Evolutionary conservation across 1,140 invertebrate species (phyloP), one percentile per base, ranked within the genome.

Genomic region (Leptestheria dahalacensis): DNA sequence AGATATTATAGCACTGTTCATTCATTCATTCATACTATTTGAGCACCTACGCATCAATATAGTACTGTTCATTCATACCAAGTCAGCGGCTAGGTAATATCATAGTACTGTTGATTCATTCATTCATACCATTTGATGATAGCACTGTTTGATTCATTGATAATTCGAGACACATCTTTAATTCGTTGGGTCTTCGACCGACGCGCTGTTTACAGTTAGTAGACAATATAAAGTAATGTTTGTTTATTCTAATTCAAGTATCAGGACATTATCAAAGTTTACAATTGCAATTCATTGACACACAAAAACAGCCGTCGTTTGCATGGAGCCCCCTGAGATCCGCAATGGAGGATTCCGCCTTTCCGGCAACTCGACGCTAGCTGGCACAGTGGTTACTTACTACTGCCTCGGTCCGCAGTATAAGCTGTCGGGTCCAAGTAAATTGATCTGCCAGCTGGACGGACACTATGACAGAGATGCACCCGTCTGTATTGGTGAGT

Each of bases 391-490:
- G 15, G 82, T 88, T 4, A 82, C 83, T 61, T 92, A 91, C 67
- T 77, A 76, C 15, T 94, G 91, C 67, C n/a, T 41, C n/a, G 66
- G 69, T 12, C 74, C 77, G 18, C 83, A 83, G 2, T 88, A 79
- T 67, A 77, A 75, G 61, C 71, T 93, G 49, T 72, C 79, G 21
- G 91, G 90, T 21, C 73, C 80, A 0, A 74, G 77, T 9, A 73
- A 78, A 54, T 76, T 90, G 25, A 77, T 75, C 26, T 94, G 91
- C 66, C 72, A 86, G 53, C 74, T 81, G 15, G 82, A 78, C 51
- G 90, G 90, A 1, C 77, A 81, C 56, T 93, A 88, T 75, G 86
- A 91, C 69, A 79, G 81, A 48, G 73, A 78, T 0, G 72, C 85
- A 21, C 89, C 89, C 0, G 75, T 72, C 28, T 90, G 88, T 68